Evolutionary conservation across 2,888 invertebrate species (phyloP), one percentile per base, ranked within the genome.

Genomic region (Esperia sulphurella): DNA sequence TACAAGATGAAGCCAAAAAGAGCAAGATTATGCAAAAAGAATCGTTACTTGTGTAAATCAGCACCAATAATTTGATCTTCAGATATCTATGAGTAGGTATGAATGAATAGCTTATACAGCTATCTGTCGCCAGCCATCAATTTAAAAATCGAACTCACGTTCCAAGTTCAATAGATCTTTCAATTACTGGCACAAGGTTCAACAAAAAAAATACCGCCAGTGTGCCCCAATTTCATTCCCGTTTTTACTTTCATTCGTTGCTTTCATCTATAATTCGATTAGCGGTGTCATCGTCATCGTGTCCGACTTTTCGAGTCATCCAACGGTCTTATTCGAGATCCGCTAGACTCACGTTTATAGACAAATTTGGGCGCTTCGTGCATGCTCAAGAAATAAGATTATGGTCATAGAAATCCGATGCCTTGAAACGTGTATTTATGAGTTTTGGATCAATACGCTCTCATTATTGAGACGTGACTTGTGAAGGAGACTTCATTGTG

Each of bases 261-360:
- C 59, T 71, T 61, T 66, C 53, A 50, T 65, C 43, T 39, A 72
- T 78, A 73, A 76, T 67, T 72, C 76, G 75, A n/a, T n/a, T 76
- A 77, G 67, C 72, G 67, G 68, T 65, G 63, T 63, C 68, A 63
- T 65, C 66, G 57, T 63, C 68, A 69, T 66, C 61, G 61, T 65
- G 58, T 41, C 10, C 44, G 45, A 53, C 45, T 50, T 52, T 54
- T 49, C n/a, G 28, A 28, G 29, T 21, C 21, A 50, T 51, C 46
- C 59, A 67, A 67, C 66, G 63, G 55, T 62, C 66, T 63, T 63
- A 68, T 69, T 68, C 54, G 45, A 49, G 46, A 47, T 50, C 53
- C 60, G 61, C 59, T 65, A 57, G 53, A 56, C 58, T 57, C 68
- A 68, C 66, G 65, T 71, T 62, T 54, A 55, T 57, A 58, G 55